Evolutionary conservation across 2,113 vertebrate genomes (phyloP).

Genomic region (Sclerurus mexicanus): DNA sequence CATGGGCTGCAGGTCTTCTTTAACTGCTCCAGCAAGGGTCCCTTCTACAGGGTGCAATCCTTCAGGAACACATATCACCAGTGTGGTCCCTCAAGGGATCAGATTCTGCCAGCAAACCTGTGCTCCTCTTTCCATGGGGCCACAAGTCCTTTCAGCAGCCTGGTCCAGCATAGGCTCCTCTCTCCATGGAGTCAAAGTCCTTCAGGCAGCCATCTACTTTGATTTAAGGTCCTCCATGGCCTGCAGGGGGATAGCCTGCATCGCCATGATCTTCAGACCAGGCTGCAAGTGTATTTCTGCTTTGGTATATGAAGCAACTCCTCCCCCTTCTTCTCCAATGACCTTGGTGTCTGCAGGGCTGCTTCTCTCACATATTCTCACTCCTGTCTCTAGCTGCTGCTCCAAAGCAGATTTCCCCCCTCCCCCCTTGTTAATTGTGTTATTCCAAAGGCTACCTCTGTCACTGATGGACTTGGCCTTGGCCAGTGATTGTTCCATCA

Average conservation of each 20-base stretch:
- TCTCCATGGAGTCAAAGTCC: not conserved
- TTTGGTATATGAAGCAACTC: fast-evolving
- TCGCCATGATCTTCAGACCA: fast-evolving
- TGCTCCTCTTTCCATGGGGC: not conserved
- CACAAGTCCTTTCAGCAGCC: not conserved
- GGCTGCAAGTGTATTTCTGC: not conserved
- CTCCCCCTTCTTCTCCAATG: not conserved
- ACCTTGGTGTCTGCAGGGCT: fast-evolving
- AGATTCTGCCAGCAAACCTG: not conserved
- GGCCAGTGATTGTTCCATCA: fast-evolving
- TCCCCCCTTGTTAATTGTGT: not conserved
- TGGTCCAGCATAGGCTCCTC: not conserved
- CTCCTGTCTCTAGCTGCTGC: not conserved
- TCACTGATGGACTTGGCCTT: fast-evolving
- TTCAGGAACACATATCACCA: not conserved
- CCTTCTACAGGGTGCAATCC: fast-evolving
- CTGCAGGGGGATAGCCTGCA: not conserved
- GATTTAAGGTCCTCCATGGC: fast-evolving
- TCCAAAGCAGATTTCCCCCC: no score
- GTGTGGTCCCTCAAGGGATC: not conserved
- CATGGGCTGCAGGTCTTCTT: no score
- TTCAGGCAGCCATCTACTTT: not conserved
- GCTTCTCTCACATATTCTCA: not conserved
- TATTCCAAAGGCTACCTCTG: fast-evolving
- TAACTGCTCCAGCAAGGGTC: not conserved